These are phyloP conservation scores for Siderastrea radians DNA, from an alignment of 92 coral and sea anemone genomes.

Conservation along the genomic window DNA sequence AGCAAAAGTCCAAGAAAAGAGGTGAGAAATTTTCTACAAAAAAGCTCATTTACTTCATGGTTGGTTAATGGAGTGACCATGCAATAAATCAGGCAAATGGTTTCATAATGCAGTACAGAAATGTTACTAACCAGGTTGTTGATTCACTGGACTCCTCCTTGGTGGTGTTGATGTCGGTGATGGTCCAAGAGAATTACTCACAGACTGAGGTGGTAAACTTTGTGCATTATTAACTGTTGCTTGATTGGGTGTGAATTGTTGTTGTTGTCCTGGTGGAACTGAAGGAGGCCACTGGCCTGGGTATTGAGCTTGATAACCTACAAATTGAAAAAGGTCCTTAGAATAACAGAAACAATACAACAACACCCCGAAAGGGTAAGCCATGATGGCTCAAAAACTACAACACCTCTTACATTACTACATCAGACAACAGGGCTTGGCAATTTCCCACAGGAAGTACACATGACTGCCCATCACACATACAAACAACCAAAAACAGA, in stretches of 20 bases:
- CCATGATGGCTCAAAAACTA: no score
- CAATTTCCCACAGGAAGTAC: no score
- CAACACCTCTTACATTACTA: no score
- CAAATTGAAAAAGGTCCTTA: neutral
- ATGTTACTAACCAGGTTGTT: conserved; percentile 13
- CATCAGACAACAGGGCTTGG: no score
- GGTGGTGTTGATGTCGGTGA: conserved; percentile 27
- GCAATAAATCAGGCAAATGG: neutral
- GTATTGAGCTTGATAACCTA: conserved; percentile 22
- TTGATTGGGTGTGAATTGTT: neutral
- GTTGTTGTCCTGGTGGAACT: conserved; percentile 18
- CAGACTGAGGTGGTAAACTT: conserved; percentile 6
- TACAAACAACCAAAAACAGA: no score
- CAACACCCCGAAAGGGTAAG: no score
- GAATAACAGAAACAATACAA: neutral
- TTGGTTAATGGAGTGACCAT: neutral
- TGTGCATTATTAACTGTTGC: conserved; percentile 1
- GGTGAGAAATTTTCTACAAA: no score
- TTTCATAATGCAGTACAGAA: neutral
- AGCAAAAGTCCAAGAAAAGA: no score
- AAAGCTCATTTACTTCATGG: no score
- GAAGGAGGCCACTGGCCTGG: conserved; percentile 42
- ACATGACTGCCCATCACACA: no score
- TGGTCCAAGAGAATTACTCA: conserved; percentile 36
- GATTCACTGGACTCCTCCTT: conserved; percentile 33